Percentiles rank a stretch among this genome's conserved stretches.
Evolutionary conservation across 1,140 invertebrate species (phyloP).

Genomic region (Philotrypesis tridentata): DNA sequence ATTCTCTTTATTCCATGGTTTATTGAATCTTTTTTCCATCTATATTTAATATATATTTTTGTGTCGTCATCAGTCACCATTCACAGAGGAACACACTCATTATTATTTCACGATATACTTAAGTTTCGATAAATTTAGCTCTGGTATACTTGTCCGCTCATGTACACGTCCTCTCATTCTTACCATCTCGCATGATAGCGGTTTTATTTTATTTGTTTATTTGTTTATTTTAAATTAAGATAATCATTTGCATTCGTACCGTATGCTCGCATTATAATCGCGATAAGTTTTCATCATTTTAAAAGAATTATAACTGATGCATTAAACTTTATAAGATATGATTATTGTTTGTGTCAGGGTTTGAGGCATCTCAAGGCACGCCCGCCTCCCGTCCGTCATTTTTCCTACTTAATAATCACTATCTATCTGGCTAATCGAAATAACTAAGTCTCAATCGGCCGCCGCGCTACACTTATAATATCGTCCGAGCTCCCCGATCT

Average conservation of each 20-base stretch:
- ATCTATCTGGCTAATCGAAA: constrained; percentile 45
- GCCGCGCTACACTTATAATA: not conserved
- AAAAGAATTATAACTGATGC: constrained; percentile 37
- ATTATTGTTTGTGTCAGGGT: constrained; percentile 67
- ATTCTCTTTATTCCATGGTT: constrained; percentile 21
- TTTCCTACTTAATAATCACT: constrained; percentile 30
- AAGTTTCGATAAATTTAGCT: constrained; percentile 13
- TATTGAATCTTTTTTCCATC: not conserved
- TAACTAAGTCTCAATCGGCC: constrained; percentile 35
- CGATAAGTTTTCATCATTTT: constrained; percentile 17
- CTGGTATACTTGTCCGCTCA: constrained; percentile 5
- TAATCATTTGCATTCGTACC: not conserved
- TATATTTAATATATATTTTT: constrained; percentile 6
- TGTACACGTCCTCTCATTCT: not conserved
- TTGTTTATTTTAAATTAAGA: not conserved
- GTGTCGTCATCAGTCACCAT: constrained; percentile 1
- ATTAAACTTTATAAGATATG: constrained; percentile 62
- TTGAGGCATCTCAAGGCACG: constrained; percentile 68
- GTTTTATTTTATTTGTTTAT: constrained; percentile 1
- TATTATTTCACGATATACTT: constrained; percentile 14
- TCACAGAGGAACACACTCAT: constrained; percentile 11
- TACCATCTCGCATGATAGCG: not conserved
- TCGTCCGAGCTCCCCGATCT: not conserved
- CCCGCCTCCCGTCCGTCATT: constrained; percentile 54
- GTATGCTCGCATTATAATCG: not conserved